These are phyloP conservation scores for Scopus umbretta DNA, from an alignment of 2,113 vertebrate genomes.

Conservation along the genomic window DNA sequence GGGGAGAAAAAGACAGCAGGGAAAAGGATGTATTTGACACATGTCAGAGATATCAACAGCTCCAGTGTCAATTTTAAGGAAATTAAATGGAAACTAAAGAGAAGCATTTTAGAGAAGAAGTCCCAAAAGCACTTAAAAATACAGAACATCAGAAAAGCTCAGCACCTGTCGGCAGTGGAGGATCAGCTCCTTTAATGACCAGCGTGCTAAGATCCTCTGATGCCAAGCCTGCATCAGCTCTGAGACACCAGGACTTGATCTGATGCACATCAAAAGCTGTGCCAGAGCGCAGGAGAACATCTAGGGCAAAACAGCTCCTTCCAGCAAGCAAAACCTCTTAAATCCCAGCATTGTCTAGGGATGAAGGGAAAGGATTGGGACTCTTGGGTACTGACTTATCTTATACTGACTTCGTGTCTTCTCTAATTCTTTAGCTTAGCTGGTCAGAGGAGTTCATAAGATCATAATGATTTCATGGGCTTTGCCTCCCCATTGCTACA, in stretches of 20 bases:
- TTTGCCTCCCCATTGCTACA: background rate
- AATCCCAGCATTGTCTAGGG: background rate
- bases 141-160: background rate
- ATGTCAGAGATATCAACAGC: slow-evolving; percentile 48
- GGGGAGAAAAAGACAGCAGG: slow-evolving; percentile 20
- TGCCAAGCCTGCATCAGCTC: background rate
- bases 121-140: slow-evolving; percentile 32
- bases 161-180: background rate
- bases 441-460: background rate
- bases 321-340: background rate
- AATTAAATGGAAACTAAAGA: slow-evolving; percentile 60
- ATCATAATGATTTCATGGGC: background rate
- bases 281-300: background rate
- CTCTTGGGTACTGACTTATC: background rate
- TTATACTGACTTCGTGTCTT: background rate
- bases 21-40: slow-evolving; percentile 43
- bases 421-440: background rate
- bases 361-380: background rate
- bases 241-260: background rate
- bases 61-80: slow-evolving; percentile 46
- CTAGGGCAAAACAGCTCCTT: background rate
- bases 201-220: background rate
- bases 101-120: slow-evolving; percentile 26
- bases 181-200: background rate
- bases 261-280: background rate